A percentile compares a stretch with the other conserved stretches of the same genome.
Evolutionary conservation across 2,888 invertebrate species (phyloP).

Genomic region (Apomyelois bistriatella): DNA sequence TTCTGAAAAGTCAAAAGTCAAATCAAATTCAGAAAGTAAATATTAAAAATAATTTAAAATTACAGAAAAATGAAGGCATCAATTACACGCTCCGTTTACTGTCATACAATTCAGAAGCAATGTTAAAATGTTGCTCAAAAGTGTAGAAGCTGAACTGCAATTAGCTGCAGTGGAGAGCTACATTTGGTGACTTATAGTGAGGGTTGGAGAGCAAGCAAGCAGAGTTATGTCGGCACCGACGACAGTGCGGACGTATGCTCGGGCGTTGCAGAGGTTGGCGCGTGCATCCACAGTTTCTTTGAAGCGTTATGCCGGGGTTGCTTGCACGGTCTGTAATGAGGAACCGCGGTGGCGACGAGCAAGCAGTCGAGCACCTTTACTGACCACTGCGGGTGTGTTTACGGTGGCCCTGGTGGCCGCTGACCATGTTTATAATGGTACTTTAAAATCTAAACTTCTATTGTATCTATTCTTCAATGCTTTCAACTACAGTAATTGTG

Average conservation of each 20-base stretch:
- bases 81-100: conserved; percentile 3
- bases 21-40: background rate
- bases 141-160: background rate
- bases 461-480: too few relatives aligned
- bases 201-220: background rate
- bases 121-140: background rate
- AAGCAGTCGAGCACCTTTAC: conserved; percentile 10
- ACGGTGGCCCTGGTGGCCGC: conserved; percentile 61
- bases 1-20: background rate
- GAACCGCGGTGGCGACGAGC: background rate
- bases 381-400: conserved; percentile 40
- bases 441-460: too few relatives aligned
- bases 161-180: background rate
- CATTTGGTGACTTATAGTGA: background rate
- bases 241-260: background rate
- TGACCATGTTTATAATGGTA: conserved; percentile 63
- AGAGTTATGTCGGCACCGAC: background rate
- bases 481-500: too few relatives aligned
- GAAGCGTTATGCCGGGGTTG: background rate
- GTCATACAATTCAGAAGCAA: background rate
- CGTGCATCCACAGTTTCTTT: background rate
- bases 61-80: conserved; percentile 2
- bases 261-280: background rate
- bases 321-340: background rate
- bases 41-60: background rate